Percentiles rank a stretch among this genome's conserved stretches.
Evolutionary conservation across 2,888 invertebrate species (phyloP).

Genomic region (Tineola bisselliella): DNA sequence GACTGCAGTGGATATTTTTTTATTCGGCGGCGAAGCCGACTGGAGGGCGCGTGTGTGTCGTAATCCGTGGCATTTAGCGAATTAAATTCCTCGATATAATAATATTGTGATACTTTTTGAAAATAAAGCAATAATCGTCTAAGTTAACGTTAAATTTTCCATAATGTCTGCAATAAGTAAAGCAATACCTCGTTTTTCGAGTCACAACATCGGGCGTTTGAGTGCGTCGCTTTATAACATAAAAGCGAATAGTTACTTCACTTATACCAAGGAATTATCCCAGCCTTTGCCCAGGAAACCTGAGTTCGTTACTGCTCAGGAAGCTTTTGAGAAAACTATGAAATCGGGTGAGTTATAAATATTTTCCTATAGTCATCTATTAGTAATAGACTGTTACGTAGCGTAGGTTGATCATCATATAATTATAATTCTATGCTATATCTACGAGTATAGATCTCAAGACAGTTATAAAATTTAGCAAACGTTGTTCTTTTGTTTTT

Average conservation of each 20-base stretch:
- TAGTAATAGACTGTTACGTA: background rate
- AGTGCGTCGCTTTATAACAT: constrained; percentile 36
- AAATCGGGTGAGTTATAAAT: constrained; percentile 77
- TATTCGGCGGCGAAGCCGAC: background rate
- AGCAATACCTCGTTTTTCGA: constrained; percentile 41
- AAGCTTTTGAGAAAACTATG: constrained; percentile 78
- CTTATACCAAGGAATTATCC: constrained; percentile 82
- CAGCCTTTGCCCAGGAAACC: constrained; percentile 81
- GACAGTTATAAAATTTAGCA: too few relatives aligned
- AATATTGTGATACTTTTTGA: background rate
- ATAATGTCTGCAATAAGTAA: constrained; percentile 50
- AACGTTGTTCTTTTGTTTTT: too few relatives aligned
- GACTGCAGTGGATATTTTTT: background rate
- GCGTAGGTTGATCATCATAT: background rate
- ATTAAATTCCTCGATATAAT: background rate
- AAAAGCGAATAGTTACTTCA: constrained; percentile 70
- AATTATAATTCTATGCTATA: background rate
- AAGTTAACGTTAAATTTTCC: background rate
- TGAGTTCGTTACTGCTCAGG: constrained; percentile 75
- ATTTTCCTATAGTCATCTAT: background rate
- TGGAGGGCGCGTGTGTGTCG: background rate
- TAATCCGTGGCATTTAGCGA: background rate
- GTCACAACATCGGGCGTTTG: constrained; percentile 40
- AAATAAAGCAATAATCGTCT: background rate
- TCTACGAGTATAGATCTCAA: too few relatives aligned